Evolutionary conservation across 2,797 vertebrate genomes (phyloP), one percentile per base, ranked within the genome.

Genomic region (Hyperoplus lanceolatus): DNA sequence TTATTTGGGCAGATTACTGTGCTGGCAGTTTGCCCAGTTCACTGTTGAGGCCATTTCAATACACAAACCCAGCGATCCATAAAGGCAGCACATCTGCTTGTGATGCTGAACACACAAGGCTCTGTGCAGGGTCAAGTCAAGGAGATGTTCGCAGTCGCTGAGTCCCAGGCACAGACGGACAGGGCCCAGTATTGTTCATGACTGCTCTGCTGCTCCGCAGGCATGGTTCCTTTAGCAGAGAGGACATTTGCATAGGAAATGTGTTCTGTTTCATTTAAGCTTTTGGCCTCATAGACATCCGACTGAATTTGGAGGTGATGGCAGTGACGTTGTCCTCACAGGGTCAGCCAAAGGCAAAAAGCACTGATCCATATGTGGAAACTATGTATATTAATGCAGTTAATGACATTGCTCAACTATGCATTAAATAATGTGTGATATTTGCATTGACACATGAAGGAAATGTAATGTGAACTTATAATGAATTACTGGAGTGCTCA

Each of bases 31-130:
- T 0, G 69, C 87, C 87, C 10, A 8, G 72, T 41, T 65, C 83
- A 62, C 80, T 63, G 81, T 73, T 78, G 79, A 75, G 72, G 87
- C 78, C 59, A 75, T 87, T 84, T 87, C 83, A 88, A 85, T 76
- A 73, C 80, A 72, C 48, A 71, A 48, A 71, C 70, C 80, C 81
- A 51, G 80, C 73, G 80, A 80, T 86, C 81, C 68, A 78, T 86
- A 85, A 82, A 85, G 75, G 76, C 85, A 85, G 75, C 88, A 90
- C 84, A 84, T 91, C 89, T 92, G 86, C 81, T 93, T 91, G 84
- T 86, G 80, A 93, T 94, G 91, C 89, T 87, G 82, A 86, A 90
- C 91, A 92, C 90, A 90, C 80, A 64, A 73, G 79, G 79, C 86
- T 89, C 81, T 82, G 58, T 87, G 85, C 87, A 79, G 83, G 86